Percentiles rank a stretch among this genome's conserved stretches.
phyloP scores from a whole-genome alignment of 2,113 vertebrate genomes.

The Xiphophorus maculatus region DNA sequence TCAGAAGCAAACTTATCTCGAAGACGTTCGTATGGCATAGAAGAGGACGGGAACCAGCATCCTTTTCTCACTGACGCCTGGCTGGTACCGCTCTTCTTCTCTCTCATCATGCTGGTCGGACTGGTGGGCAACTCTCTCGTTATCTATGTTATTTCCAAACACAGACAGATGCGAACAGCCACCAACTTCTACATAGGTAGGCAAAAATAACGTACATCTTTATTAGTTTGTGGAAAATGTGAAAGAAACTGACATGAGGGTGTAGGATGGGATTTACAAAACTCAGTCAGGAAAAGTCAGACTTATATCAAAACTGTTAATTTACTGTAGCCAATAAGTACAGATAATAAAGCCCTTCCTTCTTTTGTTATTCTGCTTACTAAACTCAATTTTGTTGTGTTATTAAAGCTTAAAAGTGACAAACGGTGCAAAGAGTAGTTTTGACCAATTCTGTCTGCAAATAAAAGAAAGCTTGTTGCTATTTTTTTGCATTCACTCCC shows the following conservation, averaged over 20 bases:
- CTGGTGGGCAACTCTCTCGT: constrained; percentile 85
- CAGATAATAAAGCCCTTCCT: not conserved
- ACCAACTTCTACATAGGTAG: constrained; percentile 89
- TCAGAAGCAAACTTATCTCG: constrained; percentile 67
- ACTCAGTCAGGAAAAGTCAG: not conserved
- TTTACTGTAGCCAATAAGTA: not conserved
- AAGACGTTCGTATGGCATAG: not conserved
- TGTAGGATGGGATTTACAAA: not conserved
- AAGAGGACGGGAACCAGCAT: constrained; percentile 70
- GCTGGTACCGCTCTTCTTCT: constrained; percentile 86
- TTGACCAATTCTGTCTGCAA: not conserved
- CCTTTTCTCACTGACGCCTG: constrained; percentile 86
- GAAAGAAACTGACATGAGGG: not conserved
- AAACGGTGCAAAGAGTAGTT: not conserved
- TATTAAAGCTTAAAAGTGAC: not conserved
- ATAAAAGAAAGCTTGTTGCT: not conserved
- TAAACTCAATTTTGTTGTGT: too few species aligned
- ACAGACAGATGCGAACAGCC: constrained; percentile 86
- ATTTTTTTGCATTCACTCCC: not conserved
- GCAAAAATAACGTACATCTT: not conserved
- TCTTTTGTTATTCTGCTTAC: not conserved
- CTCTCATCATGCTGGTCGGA: constrained; percentile 85
- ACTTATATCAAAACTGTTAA: not conserved
- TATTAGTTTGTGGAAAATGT: not conserved
- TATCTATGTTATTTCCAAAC: constrained; percentile 85